Percentiles rank a stretch among this genome's conserved stretches.
Evolutionary conservation across 2,797 vertebrate genomes (phyloP).

Genomic region (Hydrolagus colliei): DNA sequence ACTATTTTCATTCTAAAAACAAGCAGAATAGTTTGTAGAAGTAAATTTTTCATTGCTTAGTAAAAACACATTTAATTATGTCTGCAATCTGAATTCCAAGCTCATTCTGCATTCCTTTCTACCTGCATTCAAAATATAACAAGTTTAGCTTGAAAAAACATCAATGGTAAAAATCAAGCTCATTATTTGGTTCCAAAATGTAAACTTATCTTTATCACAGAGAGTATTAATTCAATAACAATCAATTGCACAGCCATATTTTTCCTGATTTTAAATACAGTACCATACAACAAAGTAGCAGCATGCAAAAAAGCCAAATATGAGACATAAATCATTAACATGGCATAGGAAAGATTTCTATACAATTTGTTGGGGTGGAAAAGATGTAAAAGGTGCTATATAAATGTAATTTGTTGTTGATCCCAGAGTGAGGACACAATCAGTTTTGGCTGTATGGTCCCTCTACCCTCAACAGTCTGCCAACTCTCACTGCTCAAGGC

Average conservation of each 20-base stretch:
- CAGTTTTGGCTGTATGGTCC: too few species aligned
- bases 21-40: background rate
- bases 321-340: background rate
- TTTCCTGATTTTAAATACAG: background rate
- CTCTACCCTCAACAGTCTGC: too few species aligned
- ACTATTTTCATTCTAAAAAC: constrained; percentile 8
- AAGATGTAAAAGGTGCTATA: too few species aligned
- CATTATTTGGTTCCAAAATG: background rate
- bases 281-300: background rate
- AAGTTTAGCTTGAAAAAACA: background rate
- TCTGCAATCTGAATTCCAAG: constrained; percentile 8
- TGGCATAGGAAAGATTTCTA: too few species aligned
- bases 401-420: too few species aligned
- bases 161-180: background rate
- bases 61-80: background rate
- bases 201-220: background rate
- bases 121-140: background rate
- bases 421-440: too few species aligned
- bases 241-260: background rate
- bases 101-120: background rate
- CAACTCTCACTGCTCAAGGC: too few species aligned
- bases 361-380: too few species aligned
- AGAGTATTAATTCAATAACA: background rate
- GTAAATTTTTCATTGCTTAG: background rate
- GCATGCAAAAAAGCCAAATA: background rate